Evolutionary conservation across 1,140 invertebrate genomes (phyloP), one percentile per base, ranked within the genome.

Genomic region (Saccostrea cuccullata): DNA sequence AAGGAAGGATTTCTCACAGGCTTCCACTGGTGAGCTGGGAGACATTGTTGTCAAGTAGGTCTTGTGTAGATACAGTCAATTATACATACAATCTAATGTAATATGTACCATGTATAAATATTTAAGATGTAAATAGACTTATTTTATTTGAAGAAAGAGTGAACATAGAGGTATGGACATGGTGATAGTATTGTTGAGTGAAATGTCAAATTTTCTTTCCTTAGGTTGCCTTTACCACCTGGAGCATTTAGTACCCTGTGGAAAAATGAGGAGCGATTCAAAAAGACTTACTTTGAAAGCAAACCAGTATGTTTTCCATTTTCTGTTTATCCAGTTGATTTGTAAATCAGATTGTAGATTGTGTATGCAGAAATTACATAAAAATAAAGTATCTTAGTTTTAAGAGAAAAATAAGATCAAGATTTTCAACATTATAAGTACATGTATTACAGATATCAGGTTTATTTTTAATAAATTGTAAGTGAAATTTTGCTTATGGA

Each of bases 211-310:
- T 84, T 23, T 20, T 55, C 55, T 55, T 56, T 30, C 90, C 91
- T 15, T 90, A 95, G 94, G 87, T 92, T 98, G 20, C 98, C 98
- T 0, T 94, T 99, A 26, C 98, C 98, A 0, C 98, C 98, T 0
- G 98, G 98, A 9, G 97, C 96, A 56, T 96, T 98, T 93, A 96
- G 97, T 0, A 98, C 97, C 0, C 95, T 99, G 0, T 99, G 97
- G 94, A 96, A 96, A 90, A 96, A 97, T 47, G 97, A 98, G 87
- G 97, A 98, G n/a, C 96, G 96, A 87, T 99, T 97, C 93, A 96
- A 97, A 86, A 96, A 97, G 89, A 96, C 91, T 8, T 94, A 94
- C 86, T 94, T 93, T 89, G 88, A 86, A 83, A 87, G 64, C 20
- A 90, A 91, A 87, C 87, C 90, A 77, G 92, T 93, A 64, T 70